A percentile compares a stretch with the other conserved stretches of the same genome.
These are phyloP conservation scores for Blastomussa wellsi DNA, from an alignment of 92 coral and sea anemone genomes.

Conservation along the genomic window DNA sequence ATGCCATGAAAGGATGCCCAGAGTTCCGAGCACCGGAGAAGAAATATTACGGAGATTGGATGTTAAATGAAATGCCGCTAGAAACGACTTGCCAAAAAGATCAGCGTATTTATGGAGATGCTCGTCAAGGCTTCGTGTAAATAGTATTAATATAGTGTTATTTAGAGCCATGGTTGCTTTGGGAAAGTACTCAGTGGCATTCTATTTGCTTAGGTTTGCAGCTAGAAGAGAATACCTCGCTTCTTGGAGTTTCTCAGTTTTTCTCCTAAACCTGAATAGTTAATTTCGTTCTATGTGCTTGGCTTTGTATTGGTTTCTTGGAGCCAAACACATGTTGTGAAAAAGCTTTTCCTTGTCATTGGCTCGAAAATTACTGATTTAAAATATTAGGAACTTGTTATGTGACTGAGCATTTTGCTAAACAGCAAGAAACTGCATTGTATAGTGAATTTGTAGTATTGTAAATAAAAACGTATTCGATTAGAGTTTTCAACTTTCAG, in stretches of 20 bases:
- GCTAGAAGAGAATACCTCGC: neutral
- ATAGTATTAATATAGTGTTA: conserved; percentile 29
- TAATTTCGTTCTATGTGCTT: neutral
- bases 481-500: neutral
- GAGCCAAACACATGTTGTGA: neutral
- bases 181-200: neutral
- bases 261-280: neutral
- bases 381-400: neutral
- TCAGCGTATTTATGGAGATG: conserved; percentile 44
- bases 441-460: neutral
- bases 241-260: neutral
- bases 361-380: neutral
- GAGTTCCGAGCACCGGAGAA: conserved; percentile 84
- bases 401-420: conserved; percentile 1
- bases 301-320: neutral
- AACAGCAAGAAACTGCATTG: neutral
- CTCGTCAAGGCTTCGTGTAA: conserved; percentile 45
- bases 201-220: neutral
- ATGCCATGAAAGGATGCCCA: conserved; percentile 16
- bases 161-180: no score
- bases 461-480: neutral
- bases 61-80: conserved; percentile 55
- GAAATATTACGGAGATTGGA: conserved; percentile 90
- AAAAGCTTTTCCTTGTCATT: neutral
- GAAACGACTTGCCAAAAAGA: neutral